These are phyloP conservation scores for Chymomyza caudatula DNA, from an alignment of 2,888 invertebrate species.

Conservation along the genomic window DNA sequence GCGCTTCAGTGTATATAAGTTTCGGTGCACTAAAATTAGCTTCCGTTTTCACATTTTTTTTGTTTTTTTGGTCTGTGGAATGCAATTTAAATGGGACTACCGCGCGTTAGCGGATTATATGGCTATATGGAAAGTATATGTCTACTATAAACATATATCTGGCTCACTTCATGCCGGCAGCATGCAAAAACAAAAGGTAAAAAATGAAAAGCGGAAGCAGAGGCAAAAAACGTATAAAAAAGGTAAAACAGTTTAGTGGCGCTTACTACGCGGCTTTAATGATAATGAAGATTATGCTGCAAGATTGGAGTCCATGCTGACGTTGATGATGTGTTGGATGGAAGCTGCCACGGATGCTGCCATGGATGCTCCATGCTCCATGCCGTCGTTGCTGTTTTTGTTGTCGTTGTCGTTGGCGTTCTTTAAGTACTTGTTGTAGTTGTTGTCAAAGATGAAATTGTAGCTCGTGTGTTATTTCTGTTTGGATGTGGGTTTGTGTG, in stretches of 20 bases:
- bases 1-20: background rate
- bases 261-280: slow-evolving; percentile 58
- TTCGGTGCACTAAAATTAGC: background rate
- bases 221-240: slow-evolving; percentile 15
- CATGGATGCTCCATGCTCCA: background rate
- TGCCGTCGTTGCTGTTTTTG: slow-evolving; percentile 17
- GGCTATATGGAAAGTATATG: slow-evolving; percentile 25
- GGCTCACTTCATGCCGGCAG: slow-evolving; percentile 32
- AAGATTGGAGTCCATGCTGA: slow-evolving; percentile 28
- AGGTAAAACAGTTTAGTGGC: slow-evolving; percentile 51
- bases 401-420: slow-evolving; percentile 12
- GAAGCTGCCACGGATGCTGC: background rate
- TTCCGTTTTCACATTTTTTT: no score
- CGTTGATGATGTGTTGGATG: slow-evolving; percentile 46
- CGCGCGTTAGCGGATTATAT: slow-evolving; percentile 50
- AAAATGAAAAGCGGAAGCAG: slow-evolving; percentile 51
- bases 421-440: slow-evolving; percentile 10
- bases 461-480: slow-evolving; percentile 36
- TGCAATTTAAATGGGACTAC: slow-evolving; percentile 64
- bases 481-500: slow-evolving; percentile 27
- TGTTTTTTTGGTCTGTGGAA: slow-evolving; percentile 30
- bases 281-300: slow-evolving; percentile 66
- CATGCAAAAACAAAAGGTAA: slow-evolving; percentile 23
- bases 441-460: slow-evolving; percentile 32
- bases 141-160: slow-evolving; percentile 34